Evolutionary conservation across 2,113 vertebrate species (phyloP).

Genomic region (Asarcornis scutulata): DNA sequence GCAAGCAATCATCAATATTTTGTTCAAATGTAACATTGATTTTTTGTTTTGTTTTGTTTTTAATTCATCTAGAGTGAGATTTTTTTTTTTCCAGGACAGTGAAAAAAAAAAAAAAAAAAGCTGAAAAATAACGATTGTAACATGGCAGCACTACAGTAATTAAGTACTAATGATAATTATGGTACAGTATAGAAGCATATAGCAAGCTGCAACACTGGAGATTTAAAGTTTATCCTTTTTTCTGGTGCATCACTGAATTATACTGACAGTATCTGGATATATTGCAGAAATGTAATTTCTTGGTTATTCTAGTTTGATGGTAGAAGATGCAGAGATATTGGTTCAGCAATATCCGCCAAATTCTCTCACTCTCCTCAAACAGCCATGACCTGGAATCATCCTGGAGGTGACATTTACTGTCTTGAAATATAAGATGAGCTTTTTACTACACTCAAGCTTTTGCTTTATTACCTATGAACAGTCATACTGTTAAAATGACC

Average conservation of each 20-base stretch:
- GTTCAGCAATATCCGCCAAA: background rate
- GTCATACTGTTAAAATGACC: background rate
- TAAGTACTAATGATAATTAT: background rate
- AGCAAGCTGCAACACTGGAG: background rate
- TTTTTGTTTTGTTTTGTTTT: background rate
- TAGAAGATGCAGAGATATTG: background rate
- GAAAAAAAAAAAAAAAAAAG: background rate
- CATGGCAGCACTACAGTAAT: background rate
- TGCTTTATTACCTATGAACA: background rate
- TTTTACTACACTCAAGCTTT: background rate
- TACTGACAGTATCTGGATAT: background rate
- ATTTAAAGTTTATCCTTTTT: background rate
- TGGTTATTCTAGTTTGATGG: background rate
- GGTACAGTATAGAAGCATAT: background rate
- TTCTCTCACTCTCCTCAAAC: background rate
- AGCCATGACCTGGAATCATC: background rate
- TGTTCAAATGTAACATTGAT: background rate
- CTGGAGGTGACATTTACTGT: background rate
- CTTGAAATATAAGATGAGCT: background rate
- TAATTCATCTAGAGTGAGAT: background rate
- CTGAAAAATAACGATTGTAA: background rate
- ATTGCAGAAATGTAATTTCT: background rate
- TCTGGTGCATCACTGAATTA: background rate
- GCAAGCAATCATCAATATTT: background rate
- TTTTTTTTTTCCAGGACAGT: background rate